A percentile compares a stretch with the other conserved stretches of the same genome.
Conservation (phyloP, 2,113 vertebrate species). For the Pelecanus crispus region DNA sequence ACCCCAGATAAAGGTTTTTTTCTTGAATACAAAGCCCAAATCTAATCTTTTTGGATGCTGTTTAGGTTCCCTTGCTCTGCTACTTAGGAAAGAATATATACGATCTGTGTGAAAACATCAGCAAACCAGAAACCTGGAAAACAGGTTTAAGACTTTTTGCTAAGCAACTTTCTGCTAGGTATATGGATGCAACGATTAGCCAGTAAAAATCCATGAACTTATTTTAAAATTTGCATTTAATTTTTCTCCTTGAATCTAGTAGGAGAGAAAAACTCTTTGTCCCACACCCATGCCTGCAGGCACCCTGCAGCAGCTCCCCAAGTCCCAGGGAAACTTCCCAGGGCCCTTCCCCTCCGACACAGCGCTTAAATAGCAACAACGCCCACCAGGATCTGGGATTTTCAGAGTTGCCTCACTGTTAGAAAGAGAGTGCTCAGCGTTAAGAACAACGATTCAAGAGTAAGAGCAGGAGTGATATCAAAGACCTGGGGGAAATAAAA, state of each 20-base stretch:
- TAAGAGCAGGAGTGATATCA: neutral
- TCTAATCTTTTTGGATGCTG: neutral
- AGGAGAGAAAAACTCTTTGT: neutral
- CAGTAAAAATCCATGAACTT: neutral
- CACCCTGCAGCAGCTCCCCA: neutral
- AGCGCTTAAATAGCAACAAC: fast-evolving
- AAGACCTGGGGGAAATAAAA: neutral
- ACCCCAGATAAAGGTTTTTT: neutral
- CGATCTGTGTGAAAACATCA: neutral
- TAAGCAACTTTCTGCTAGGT: neutral
- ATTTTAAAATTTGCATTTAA: neutral
- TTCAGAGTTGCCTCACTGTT: neutral
- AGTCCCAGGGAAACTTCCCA: neutral
- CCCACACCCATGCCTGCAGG: neutral
- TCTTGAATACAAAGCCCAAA: neutral
- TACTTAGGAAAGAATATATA: no score
- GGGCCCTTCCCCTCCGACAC: neutral
- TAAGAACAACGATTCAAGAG: neutral
- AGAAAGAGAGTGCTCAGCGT: no score
- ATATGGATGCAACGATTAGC: neutral
- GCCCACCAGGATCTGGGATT: neutral
- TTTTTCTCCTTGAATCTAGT: neutral
- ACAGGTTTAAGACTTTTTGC: neutral
- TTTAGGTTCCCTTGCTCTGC: neutral
- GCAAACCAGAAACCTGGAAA: neutral